Evolutionary conservation across 2,113 vertebrate species (phyloP).

Genomic region (Sinocyclocheilus maitianheensis): DNA sequence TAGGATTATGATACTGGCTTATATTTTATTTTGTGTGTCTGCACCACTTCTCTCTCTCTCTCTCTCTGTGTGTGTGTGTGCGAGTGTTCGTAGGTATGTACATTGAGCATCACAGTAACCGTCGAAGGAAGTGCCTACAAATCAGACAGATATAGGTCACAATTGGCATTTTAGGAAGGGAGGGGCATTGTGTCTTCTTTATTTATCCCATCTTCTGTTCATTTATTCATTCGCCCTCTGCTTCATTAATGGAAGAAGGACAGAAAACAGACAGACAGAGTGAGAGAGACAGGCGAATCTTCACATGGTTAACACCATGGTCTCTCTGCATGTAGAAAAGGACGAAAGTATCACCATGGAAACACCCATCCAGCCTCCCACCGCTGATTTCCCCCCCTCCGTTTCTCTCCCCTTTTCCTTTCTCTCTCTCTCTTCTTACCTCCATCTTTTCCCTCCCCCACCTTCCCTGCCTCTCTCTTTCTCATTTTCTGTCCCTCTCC

Average conservation of each 20-base stretch:
- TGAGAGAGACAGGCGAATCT: constrained; percentile 14
- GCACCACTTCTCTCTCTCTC: constrained; percentile 37
- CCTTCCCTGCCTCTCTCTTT: constrained; percentile 17
- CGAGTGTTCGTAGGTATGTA: constrained; percentile 23
- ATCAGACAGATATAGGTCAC: constrained; percentile 43
- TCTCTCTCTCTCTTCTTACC: constrained; percentile 24
- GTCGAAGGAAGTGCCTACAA: not conserved
- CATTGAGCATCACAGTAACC: not conserved
- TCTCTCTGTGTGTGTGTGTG: not conserved
- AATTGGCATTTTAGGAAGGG: constrained; percentile 25
- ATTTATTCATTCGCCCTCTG: constrained; percentile 39
- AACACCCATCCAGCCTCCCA: constrained; percentile 58
- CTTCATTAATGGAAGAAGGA: not conserved
- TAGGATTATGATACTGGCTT: constrained; percentile 25
- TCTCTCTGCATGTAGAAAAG: constrained; percentile 54
- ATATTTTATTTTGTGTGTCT: constrained; percentile 35
- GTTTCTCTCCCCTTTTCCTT: constrained; percentile 30
- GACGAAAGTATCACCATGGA: constrained; percentile 63
- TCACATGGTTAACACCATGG: constrained; percentile 49
- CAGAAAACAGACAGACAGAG: not conserved
- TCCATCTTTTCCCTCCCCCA: constrained; percentile 39
- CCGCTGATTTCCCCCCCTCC: constrained; percentile 39
- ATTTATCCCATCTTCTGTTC: constrained; percentile 3
- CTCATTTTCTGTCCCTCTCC: not conserved
- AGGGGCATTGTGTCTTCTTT: constrained; percentile 25